Base-by-base conservation (phyloP, 23 tunicate species). In the Aplidium turbinatum region DNA sequence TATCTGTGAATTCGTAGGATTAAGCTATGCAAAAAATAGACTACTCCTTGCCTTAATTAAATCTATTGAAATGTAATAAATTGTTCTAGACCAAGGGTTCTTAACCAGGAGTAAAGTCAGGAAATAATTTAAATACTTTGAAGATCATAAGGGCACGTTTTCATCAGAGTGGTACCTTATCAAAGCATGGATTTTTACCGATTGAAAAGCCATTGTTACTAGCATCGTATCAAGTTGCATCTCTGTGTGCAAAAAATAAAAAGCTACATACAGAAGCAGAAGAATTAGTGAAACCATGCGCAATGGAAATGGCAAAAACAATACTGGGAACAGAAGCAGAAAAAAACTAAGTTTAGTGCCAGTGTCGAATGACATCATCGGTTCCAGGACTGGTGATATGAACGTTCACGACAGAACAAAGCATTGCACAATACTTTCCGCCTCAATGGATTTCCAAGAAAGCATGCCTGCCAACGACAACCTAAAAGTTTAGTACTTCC, bases 101-200 rank as follows among this genome's bases (percentile, higher is more conserved):
- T n/a, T n/a, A n/a, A n/a, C n/a, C n/a, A n/a, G 76, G 54, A 25
- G 76, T 38, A 60, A 60, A 60, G 68, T 60, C 68, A 38, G 38
- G n/a, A 60, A 60, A 30, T 60, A 20, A 60, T 60, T 20, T 60
- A 60, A 29, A 60, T 31, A 60, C 68, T 60, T 60, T 60, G 68
- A 60, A 60, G 31, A 60, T 60, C 68, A 31, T 28, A 60, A 60
- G 11, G 68, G 68, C 68, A 60, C 68, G 68, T 38, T 60, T 60
- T 60, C 68, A 31, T 60, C 68, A 27, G 36, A 60, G 68, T 60
- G 68, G 68, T 60, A 29, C 68, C 35, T 60, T 60, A 29, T 36
- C 29, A 60, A 60, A 60, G 36, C 68, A 29, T 60, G 68, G 68
- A 60, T 60, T 60, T 60, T 11, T 60, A 9, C 68, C 68, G 68